Evolutionary conservation across 2,888 invertebrate species (phyloP).

Genomic region (Cactoblastis cactorum): DNA sequence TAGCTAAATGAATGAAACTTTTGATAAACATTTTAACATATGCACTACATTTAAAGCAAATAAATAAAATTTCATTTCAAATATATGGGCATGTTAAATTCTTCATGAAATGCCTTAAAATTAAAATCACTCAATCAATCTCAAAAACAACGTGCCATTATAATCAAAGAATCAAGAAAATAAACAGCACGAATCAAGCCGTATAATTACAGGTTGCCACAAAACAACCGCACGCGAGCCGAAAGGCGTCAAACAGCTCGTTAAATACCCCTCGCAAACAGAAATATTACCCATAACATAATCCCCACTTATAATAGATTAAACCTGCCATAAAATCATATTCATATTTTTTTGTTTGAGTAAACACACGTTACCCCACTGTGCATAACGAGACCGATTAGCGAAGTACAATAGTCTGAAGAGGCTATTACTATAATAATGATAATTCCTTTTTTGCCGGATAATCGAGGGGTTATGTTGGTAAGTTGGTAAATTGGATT

Average conservation of each 20-base stretch:
- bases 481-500: constrained; percentile 73
- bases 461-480: constrained; percentile 61
- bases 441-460: constrained; percentile 67
- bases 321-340: constrained; percentile 78
- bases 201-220: constrained; percentile 61
- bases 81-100: too few relatives aligned
- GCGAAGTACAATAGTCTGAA: constrained; percentile 59
- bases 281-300: constrained; percentile 76
- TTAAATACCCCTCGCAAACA: constrained; percentile 72
- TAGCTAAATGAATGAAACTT: too few relatives aligned
- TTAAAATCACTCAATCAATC: constrained; percentile 28
- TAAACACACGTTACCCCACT: constrained; percentile 60
- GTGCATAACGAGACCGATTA: constrained; percentile 66
- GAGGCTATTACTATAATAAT: constrained; percentile 75
- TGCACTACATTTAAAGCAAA: too few relatives aligned
- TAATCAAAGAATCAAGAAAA: constrained; percentile 62
- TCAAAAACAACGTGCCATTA: constrained; percentile 38
- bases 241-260: constrained; percentile 72
- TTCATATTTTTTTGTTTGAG: constrained; percentile 58
- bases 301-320: constrained; percentile 75
- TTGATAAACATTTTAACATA: too few relatives aligned
- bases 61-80: too few relatives aligned
- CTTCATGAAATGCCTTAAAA: not conserved
- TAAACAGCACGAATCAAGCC: constrained; percentile 55
- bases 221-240: constrained; percentile 56